Evolutionary conservation across 2,113 vertebrate genomes (phyloP).

Genomic region (Carassius auratus): DNA sequence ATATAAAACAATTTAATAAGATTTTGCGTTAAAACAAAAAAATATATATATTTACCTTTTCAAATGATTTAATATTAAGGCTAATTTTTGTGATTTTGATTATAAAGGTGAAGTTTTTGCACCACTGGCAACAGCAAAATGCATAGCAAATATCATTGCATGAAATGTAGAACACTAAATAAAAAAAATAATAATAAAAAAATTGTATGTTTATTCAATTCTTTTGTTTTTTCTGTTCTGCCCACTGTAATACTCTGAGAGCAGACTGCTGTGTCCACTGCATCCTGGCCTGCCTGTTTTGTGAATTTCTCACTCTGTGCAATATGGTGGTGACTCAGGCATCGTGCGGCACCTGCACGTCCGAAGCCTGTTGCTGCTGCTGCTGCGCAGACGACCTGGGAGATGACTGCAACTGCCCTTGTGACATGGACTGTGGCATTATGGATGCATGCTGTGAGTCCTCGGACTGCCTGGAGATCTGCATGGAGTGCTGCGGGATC

Average conservation of each 20-base stretch:
- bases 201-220: background rate
- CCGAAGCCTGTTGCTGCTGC: constrained; percentile 92
- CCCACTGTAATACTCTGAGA: background rate
- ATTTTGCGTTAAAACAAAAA: background rate
- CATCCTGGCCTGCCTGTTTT: constrained; percentile 98
- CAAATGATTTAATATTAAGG: background rate
- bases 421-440: constrained; percentile 93
- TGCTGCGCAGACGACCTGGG: constrained; percentile 92
- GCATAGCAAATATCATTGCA: background rate
- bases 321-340: constrained; percentile 94
- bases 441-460: constrained; percentile 99
- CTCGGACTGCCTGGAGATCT: constrained; percentile 98
- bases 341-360: constrained; percentile 86
- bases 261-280: constrained; percentile 97
- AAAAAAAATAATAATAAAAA: background rate
- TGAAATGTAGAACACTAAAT: background rate
- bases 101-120: background rate
- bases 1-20: background rate
- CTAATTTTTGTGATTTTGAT: background rate
- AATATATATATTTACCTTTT: too few relatives aligned
- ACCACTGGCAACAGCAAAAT: background rate
- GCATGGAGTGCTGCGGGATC: constrained; percentile 99
- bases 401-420: constrained; percentile 79
- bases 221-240: background rate
- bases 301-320: constrained; percentile 95